A percentile compares a stretch with the other conserved stretches of the same genome.
Conservation (phyloP, 2,797 vertebrate species). For the Epinephelus malabaricus region DNA sequence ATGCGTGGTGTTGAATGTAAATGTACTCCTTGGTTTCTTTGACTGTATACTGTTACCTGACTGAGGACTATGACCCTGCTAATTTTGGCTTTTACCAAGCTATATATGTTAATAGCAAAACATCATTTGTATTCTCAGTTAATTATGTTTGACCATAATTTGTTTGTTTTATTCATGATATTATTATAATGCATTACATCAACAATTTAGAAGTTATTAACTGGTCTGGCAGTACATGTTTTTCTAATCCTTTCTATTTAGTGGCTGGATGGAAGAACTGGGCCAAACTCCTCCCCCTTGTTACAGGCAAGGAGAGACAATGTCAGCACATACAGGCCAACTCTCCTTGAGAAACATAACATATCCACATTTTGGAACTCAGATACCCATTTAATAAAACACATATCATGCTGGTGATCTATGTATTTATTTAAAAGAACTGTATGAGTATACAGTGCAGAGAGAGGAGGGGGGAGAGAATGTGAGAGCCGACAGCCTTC, state of each 20-base stretch:
- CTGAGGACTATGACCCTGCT: too few relatives aligned
- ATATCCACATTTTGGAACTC: neutral
- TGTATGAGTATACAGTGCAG: neutral
- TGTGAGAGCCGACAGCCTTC: neutral
- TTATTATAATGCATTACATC: too few relatives aligned
- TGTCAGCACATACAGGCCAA: conserved; percentile 23
- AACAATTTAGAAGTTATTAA: too few relatives aligned
- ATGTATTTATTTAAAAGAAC: neutral
- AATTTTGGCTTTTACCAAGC: too few relatives aligned
- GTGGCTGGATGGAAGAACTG: neutral
- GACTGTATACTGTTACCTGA: too few relatives aligned
- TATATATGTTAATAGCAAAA: too few relatives aligned
- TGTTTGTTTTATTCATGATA: too few relatives aligned
- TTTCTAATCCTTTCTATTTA: neutral
- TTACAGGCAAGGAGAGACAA: conserved; percentile 25
- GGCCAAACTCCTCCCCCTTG: conserved; percentile 18
- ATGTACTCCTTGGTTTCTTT: too few relatives aligned
- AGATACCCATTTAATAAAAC: conserved; percentile 2
- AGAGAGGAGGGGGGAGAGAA: neutral
- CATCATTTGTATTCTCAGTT: too few relatives aligned
- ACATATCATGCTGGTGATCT: conserved; percentile 16
- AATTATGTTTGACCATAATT: too few relatives aligned
- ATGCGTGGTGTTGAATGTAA: too few relatives aligned
- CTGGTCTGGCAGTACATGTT: neutral
- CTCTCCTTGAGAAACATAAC: conserved; percentile 16